phyloP scores from a whole-genome alignment of 2,113 vertebrate genomes.

The Lichenostomus cassidix region DNA sequence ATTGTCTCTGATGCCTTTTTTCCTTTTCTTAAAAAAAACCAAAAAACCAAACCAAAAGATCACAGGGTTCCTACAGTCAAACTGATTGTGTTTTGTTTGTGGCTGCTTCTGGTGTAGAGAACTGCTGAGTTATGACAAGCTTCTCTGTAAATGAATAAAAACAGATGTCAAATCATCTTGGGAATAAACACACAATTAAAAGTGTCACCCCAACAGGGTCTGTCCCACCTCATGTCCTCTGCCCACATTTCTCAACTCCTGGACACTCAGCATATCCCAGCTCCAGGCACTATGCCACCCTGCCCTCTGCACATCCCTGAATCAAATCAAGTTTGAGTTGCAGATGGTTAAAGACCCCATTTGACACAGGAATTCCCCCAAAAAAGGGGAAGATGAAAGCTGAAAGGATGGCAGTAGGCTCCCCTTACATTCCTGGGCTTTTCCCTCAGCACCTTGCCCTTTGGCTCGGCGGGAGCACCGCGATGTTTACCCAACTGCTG shows the following conservation, averaged over 20 bases:
- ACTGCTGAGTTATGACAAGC: background rate
- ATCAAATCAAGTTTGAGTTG: background rate
- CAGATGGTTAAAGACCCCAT: background rate
- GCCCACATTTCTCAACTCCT: accelerated
- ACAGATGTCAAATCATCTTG: background rate
- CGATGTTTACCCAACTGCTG: background rate
- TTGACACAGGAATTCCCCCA: background rate
- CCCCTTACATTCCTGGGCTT: accelerated
- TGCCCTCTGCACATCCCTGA: background rate
- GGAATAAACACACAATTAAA: background rate
- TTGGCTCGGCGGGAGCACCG: accelerated
- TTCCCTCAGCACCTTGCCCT: background rate
- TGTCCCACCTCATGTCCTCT: background rate
- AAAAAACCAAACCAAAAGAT: background rate
- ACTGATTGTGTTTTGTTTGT: background rate
- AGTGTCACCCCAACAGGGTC: background rate
- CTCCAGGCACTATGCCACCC: background rate
- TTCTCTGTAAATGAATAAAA: background rate
- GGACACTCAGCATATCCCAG: background rate
- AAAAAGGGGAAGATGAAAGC: background rate
- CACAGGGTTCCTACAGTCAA: background rate
- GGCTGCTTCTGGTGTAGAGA: background rate
- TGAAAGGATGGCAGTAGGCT: background rate
- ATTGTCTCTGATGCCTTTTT: background rate
- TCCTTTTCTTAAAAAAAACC: background rate